These are phyloP conservation scores for Phenganax subtilis DNA, from an alignment of 92 coral and sea anemone genomes.

Conservation along the genomic window DNA sequence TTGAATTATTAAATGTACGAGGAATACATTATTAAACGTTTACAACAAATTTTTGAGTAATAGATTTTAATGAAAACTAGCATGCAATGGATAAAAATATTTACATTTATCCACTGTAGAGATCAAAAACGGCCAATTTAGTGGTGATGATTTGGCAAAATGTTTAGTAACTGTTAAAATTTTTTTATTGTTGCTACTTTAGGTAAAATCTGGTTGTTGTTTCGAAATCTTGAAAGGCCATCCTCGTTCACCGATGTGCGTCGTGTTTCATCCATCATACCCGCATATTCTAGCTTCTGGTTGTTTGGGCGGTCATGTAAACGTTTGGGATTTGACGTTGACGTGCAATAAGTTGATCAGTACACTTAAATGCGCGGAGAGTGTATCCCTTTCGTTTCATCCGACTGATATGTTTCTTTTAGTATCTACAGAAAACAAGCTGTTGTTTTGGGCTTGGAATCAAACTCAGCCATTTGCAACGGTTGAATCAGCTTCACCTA, in stretches of 20 bases:
- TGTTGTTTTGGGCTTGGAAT: constrained; percentile 85
- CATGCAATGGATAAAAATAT: too few species aligned
- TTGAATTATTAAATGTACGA: too few species aligned
- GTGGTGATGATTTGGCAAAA: too few species aligned
- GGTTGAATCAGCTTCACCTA: constrained; percentile 59
- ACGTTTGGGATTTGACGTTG: constrained; percentile 81
- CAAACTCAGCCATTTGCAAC: constrained; percentile 69
- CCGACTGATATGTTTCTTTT: constrained; percentile 71
- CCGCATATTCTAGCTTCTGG: constrained; percentile 83
- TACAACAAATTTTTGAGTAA: too few species aligned
- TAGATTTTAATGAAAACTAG: too few species aligned
- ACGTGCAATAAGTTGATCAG: constrained; percentile 66
- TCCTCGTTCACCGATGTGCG: constrained; percentile 89
- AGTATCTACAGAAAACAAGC: constrained; percentile 79
- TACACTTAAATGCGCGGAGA: constrained; percentile 67
- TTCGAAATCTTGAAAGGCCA: constrained; percentile 71
- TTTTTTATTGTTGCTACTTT: too few species aligned
- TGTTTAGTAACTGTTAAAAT: too few species aligned
- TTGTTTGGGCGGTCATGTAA: constrained; percentile 85
- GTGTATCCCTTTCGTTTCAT: constrained; percentile 87
- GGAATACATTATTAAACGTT: too few species aligned
- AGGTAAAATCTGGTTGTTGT: constrained; percentile 55
- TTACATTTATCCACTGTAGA: too few species aligned
- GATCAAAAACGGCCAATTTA: too few species aligned
- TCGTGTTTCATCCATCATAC: constrained; percentile 78